Conservation (phyloP, 2,797 vertebrate species). For the Onychomys torridus region DNA sequence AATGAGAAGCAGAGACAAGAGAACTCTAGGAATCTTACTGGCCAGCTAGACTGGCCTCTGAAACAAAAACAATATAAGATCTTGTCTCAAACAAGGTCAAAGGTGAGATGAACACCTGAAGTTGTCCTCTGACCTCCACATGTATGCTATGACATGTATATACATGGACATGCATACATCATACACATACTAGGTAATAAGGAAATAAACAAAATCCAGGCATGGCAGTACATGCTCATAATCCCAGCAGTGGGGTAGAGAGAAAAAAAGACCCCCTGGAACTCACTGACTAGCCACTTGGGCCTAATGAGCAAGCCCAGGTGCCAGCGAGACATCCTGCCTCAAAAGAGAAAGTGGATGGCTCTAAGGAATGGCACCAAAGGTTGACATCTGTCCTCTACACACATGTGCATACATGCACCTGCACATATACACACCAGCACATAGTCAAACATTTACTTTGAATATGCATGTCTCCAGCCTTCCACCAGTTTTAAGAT, state of each 20-base stretch:
- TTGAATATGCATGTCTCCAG: background rate
- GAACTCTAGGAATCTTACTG: background rate
- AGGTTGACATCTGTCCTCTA: background rate
- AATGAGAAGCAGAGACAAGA: background rate
- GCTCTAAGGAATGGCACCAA: background rate
- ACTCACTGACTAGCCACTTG: background rate
- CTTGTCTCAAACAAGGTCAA: background rate
- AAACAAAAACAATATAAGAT: background rate
- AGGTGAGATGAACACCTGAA: background rate
- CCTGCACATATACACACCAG: background rate
- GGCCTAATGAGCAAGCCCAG: background rate
- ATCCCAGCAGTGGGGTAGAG: background rate
- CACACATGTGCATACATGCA: background rate
- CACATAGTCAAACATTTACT: background rate
- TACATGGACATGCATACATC: background rate
- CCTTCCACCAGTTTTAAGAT: background rate
- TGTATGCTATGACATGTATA: background rate
- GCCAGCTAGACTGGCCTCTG: background rate
- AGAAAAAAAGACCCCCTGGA: background rate
- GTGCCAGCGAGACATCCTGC: background rate
- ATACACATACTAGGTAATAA: background rate
- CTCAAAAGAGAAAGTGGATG: background rate
- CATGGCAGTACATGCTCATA: background rate
- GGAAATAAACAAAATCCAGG: background rate
- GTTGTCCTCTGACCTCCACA: background rate